These are phyloP conservation scores for Trichonephila clavipes DNA, from an alignment of 1,140 invertebrate species.

Conservation along the genomic window DNA sequence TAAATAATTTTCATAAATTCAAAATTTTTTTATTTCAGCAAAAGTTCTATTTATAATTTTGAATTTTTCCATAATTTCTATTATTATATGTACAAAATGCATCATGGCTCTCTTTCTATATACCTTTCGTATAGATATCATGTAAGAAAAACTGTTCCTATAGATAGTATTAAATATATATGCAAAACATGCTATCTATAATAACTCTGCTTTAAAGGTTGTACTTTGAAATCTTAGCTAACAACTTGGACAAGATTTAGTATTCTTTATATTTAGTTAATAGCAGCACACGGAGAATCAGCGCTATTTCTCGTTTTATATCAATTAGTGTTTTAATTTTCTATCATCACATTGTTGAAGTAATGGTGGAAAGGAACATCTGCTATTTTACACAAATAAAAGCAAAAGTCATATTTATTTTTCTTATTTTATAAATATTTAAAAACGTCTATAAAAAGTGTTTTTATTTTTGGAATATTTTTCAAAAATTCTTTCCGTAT, in stretches of 20 bases:
- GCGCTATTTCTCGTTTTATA: slow-evolving; percentile 23
- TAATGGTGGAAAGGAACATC: background rate
- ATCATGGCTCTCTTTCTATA: background rate
- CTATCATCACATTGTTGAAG: slow-evolving; percentile 41
- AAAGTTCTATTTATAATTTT: background rate
- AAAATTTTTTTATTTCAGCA: background rate
- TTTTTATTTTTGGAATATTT: no score
- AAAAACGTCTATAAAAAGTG: no score
- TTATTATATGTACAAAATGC: slow-evolving; percentile 37
- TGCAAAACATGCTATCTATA: slow-evolving; percentile 59
- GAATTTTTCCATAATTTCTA: background rate
- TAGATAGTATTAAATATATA: slow-evolving; percentile 60
- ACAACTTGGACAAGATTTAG: slow-evolving; percentile 54
- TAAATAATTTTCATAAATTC: background rate
- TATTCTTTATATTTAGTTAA: slow-evolving; percentile 56
- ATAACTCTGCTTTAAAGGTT: slow-evolving; percentile 60
- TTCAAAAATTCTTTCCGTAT: no score
- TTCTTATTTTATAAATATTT: no score
- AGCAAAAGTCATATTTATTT: background rate
- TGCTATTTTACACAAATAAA: background rate
- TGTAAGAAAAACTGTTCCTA: slow-evolving; percentile 53
- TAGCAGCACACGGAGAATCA: slow-evolving; percentile 73
- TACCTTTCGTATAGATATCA: slow-evolving; percentile 32
- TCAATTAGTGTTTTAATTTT: slow-evolving; percentile 2
- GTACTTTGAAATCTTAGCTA: slow-evolving; percentile 61